Base-by-base conservation (phyloP, 2,888 invertebrate genomes). In the Oligia latruncula region DNA sequence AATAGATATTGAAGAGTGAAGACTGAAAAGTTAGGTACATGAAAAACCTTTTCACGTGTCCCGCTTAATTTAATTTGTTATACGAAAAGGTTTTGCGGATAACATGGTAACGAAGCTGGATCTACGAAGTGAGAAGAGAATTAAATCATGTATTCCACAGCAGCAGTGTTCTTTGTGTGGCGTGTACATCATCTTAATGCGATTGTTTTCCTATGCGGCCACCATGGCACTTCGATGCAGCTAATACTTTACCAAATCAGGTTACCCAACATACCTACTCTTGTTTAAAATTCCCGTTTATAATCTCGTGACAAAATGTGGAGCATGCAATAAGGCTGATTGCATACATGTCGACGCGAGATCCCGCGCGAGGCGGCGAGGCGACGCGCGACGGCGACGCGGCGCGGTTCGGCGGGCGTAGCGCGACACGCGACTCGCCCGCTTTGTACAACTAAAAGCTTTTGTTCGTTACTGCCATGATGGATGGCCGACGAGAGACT, bases 381-480 rank as follows among this genome's bases (percentile, higher is more conserved):
- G 71, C 65, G n/a, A 15, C 35, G 35, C 58, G 71, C 65, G n/a
- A 9, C 35, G 35, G 35, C 62, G 76, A 29, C 49, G 60, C 55
- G 52, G n/a, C 58, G 74, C 67, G 71, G 29, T 29, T 29, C 29
- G 29, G 29, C 29, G 29, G 29, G 29, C 29, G 29, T 29, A 29
- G 35, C 64, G 65, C 74, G 80, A 78, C 82, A 40, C 88, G 81
- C 87, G 88, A 89, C 72, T 78, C 72, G 74, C 71, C 20, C 83
- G 88, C 77, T 83, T 81, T 81, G 88, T 80, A 81, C 87, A 72
- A 87, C 90, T 91, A 91, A 92, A 92, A 92, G 92, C 91, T 89
- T 92, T 93, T 91, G 91, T 91, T 89, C 88, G 88, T 90, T 85
- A 84, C 80, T 65, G 68, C 71, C 81, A 87, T 93, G 93, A 93